Evolutionary conservation across 2,113 vertebrate species (phyloP).

Genomic region (Peucedramus taeniatus): DNA sequence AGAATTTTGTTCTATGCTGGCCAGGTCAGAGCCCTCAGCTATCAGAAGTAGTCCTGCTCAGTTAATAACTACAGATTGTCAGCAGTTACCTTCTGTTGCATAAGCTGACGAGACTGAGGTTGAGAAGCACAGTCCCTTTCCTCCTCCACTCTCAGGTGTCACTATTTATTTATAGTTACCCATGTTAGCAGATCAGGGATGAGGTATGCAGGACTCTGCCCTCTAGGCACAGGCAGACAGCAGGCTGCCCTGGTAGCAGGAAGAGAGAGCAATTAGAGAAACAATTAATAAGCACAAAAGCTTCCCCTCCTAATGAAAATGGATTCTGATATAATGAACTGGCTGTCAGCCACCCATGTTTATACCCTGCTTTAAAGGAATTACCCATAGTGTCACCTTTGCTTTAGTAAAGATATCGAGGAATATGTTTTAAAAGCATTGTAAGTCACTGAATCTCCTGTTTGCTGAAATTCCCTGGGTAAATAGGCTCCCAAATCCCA

Average conservation of each 20-base stretch:
- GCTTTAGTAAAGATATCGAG: background rate
- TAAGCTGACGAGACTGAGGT: background rate
- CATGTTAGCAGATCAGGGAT: background rate
- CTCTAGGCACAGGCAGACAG: background rate
- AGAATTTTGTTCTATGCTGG: background rate
- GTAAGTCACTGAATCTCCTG: background rate
- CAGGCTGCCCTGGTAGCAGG: background rate
- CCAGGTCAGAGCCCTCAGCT: background rate
- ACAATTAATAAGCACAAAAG: background rate
- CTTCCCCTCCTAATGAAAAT: background rate
- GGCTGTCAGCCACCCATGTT: background rate
- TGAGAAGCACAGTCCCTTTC: background rate
- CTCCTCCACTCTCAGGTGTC: background rate
- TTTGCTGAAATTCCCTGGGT: background rate
- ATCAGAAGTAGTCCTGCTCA: background rate
- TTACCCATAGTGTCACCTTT: background rate
- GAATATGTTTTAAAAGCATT: background rate
- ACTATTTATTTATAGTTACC: constrained; percentile 50
- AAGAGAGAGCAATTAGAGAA: constrained; percentile 18
- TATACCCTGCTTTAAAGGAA: background rate
- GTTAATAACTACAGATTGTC: background rate
- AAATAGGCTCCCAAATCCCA: background rate
- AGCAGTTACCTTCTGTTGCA: background rate
- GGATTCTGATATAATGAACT: background rate
- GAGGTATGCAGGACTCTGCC: background rate